Evolutionary conservation across 2,888 invertebrate genomes (phyloP).

Genomic region (Hirtodrosophila cameraria): DNA sequence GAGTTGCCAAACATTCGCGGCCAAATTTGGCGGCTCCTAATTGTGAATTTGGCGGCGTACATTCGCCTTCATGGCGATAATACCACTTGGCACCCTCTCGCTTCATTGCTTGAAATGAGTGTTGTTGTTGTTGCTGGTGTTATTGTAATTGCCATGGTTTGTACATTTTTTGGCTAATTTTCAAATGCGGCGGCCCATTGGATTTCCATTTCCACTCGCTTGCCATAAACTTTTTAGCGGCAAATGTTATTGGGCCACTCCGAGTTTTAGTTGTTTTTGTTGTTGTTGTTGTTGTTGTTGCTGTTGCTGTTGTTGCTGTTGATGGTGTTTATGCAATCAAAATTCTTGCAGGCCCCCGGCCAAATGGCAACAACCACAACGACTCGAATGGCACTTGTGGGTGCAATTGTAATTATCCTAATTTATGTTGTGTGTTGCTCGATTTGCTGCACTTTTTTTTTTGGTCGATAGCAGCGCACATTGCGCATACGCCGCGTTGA

Average conservation of each 20-base stretch:
- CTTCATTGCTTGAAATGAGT: slow-evolving; percentile 21
- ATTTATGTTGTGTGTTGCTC: slow-evolving; percentile 69
- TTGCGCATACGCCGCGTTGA: slow-evolving; percentile 36
- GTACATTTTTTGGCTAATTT: slow-evolving; percentile 63
- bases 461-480: slow-evolving; percentile 17
- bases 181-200: slow-evolving; percentile 55
- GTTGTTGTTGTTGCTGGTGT: slow-evolving; percentile 37
- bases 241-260: slow-evolving; percentile 56
- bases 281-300: slow-evolving; percentile 22
- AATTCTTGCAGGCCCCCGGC: slow-evolving; percentile 65
- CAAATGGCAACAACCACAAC: slow-evolving; percentile 28
- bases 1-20: slow-evolving; percentile 72
- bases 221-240: slow-evolving; percentile 53
- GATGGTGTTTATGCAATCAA: slow-evolving; percentile 74
- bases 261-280: slow-evolving; percentile 19
- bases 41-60: slow-evolving; percentile 41
- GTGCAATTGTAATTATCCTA: slow-evolving; percentile 80
- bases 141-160: slow-evolving; percentile 59
- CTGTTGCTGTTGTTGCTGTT: slow-evolving; percentile 20
- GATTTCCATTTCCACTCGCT: slow-evolving; percentile 69
- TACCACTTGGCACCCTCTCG: slow-evolving; percentile 46
- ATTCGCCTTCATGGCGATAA: slow-evolving; percentile 14
- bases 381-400: slow-evolving; percentile 76
- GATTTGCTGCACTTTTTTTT: slow-evolving; percentile 12
- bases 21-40: slow-evolving; percentile 66